Conservation (phyloP, 2,797 vertebrate species). For the Neosalanx taihuensis region DNA sequence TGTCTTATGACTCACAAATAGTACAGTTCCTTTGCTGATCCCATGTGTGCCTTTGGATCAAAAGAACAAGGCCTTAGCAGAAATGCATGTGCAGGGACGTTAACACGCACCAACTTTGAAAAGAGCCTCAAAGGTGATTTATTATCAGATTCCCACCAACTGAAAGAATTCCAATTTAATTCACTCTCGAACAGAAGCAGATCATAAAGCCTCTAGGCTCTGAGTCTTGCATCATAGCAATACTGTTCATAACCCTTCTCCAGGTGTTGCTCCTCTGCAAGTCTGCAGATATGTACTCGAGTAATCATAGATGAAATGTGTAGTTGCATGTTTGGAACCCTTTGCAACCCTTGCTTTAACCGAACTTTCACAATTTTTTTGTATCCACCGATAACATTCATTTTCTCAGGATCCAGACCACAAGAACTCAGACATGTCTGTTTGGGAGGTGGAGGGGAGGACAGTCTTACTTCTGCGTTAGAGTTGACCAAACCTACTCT, state of each 20-base stretch:
- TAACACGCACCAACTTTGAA: slow-evolving; percentile 11
- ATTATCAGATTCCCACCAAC: background rate
- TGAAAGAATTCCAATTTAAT: background rate
- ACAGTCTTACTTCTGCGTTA: slow-evolving; percentile 25
- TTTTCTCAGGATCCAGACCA: background rate
- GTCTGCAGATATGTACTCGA: slow-evolving; percentile 16
- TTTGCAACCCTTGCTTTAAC: slow-evolving; percentile 33
- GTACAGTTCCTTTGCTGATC: background rate
- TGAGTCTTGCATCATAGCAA: slow-evolving; percentile 14
- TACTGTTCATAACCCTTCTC: background rate
- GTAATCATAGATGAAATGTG: background rate
- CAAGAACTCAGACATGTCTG: background rate
- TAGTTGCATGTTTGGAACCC: slow-evolving; percentile 19
- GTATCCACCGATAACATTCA: background rate
- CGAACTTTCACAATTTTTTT: slow-evolving; percentile 24
- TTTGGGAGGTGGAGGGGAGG: background rate
- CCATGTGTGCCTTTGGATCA: slow-evolving; percentile 1
- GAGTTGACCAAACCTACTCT: slow-evolving; percentile 23
- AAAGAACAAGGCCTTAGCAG: slow-evolving; percentile 27
- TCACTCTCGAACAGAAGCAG: background rate
- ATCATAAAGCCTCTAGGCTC: slow-evolving; percentile 36
- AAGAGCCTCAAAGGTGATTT: slow-evolving; percentile 15
- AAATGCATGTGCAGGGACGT: background rate
- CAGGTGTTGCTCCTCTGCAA: slow-evolving; percentile 28
- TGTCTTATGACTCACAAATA: background rate